Conservation (phyloP, 2,797 vertebrate species). For the Gorsachius magnificus region DNA sequence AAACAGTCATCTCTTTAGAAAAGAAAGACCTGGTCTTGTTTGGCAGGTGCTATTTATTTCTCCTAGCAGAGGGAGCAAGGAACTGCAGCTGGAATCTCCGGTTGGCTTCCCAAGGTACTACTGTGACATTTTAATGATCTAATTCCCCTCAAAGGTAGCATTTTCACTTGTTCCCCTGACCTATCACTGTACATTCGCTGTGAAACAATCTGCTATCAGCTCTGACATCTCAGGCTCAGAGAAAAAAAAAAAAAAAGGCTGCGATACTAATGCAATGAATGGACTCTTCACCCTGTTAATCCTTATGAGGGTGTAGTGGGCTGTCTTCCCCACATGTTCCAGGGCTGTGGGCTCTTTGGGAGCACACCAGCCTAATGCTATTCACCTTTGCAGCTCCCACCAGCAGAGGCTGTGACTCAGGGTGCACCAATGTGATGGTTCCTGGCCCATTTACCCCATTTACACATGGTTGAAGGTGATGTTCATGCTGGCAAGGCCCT, state of each 20-base stretch:
- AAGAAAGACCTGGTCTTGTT: background rate
- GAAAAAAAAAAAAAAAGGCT: background rate
- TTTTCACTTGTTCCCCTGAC: slow-evolving; percentile 34
- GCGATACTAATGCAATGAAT: background rate
- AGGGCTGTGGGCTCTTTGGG: background rate
- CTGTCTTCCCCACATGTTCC: rapidly evolving
- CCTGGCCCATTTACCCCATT: background rate
- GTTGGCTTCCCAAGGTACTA: slow-evolving; percentile 6
- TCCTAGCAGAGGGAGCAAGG: background rate
- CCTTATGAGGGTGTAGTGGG: background rate
- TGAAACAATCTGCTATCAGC: slow-evolving; percentile 21
- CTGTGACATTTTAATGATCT: slow-evolving; percentile 51
- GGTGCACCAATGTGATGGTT: background rate
- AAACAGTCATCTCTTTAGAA: background rate
- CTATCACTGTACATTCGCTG: background rate
- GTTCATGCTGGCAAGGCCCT: background rate
- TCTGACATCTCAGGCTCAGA: background rate
- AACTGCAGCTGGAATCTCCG: slow-evolving; percentile 16
- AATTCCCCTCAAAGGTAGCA: slow-evolving; percentile 47
- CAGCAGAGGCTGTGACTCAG: background rate
- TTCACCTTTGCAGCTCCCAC: background rate
- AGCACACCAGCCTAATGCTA: rapidly evolving
- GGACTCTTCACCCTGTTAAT: background rate
- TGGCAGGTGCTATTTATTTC: slow-evolving; percentile 45
- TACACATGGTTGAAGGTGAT: background rate